These are phyloP conservation scores for Chloroceryle aenea DNA, from an alignment of 2,113 vertebrate genomes.

Conservation along the genomic window DNA sequence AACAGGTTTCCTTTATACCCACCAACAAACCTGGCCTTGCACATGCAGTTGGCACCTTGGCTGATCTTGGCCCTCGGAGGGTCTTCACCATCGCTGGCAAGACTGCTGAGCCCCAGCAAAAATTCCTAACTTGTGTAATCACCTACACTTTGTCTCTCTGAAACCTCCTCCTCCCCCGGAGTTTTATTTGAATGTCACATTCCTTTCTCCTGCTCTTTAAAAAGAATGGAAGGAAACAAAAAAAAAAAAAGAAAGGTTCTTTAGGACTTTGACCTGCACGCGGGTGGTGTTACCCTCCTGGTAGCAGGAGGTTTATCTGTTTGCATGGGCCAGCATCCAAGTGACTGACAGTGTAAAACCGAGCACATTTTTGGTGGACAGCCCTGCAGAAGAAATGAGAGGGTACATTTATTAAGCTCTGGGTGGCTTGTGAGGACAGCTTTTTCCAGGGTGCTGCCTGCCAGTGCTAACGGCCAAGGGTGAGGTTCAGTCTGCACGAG, in stretches of 20 bases:
- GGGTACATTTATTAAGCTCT: not conserved
- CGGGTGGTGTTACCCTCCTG: not conserved
- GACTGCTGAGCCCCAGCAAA: not conserved
- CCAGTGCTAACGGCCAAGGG: not conserved
- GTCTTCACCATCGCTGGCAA: not conserved
- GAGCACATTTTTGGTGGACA: not conserved
- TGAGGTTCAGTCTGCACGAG: not conserved
- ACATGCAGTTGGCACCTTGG: not conserved
- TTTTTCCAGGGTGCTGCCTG: not conserved
- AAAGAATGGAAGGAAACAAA: not conserved
- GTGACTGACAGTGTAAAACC: not conserved
- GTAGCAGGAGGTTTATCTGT: not conserved
- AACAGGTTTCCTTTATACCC: not conserved
- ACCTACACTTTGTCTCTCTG: not conserved
- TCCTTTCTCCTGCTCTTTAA: not conserved
- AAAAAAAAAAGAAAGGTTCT: not conserved
- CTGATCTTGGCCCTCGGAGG: not conserved
- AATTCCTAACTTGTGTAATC: not conserved
- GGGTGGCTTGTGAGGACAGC: not conserved
- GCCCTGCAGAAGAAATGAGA: not conserved
- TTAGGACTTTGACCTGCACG: not conserved
- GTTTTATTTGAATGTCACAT: constrained; percentile 11
- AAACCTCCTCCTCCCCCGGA: not conserved
- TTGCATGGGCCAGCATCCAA: not conserved
- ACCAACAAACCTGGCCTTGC: not conserved